Conservation (phyloP, 2,888 invertebrate species). For the Teinopalpus imperialis region DNA sequence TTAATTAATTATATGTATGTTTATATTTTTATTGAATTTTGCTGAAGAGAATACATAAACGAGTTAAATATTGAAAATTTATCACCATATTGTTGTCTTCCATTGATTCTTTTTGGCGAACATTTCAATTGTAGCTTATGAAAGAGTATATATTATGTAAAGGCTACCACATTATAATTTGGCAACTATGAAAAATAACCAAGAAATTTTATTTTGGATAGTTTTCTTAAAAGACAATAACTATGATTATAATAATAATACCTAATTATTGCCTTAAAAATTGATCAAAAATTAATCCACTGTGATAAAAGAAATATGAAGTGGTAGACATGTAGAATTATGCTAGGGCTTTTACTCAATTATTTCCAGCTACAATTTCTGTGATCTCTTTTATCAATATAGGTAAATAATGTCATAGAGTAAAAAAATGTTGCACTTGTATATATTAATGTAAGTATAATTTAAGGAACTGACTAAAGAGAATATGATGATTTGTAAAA, state of each 20-base stretch:
- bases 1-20: conserved; percentile 66
- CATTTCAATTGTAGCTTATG: conserved; percentile 72
- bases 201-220: conserved; percentile 19
- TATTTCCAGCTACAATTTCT: conserved; percentile 83
- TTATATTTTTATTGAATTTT: conserved; percentile 55
- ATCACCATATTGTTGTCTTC: conserved; percentile 63
- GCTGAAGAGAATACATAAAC: conserved; percentile 53
- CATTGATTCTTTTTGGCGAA: conserved; percentile 71
- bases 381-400: conserved; percentile 82
- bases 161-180: conserved; percentile 52
- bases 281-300: conserved; percentile 60
- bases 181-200: conserved; percentile 27
- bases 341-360: conserved; percentile 76
- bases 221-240: conserved; percentile 60
- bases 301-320: conserved; percentile 76
- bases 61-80: conserved; percentile 47
- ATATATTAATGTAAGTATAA: conserved; percentile 60
- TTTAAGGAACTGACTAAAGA: conserved; percentile 74
- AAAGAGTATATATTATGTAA: conserved; percentile 44
- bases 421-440: conserved; percentile 66
- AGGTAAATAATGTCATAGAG: conserved; percentile 74
- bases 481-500: conserved; percentile 80
- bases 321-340: conserved; percentile 74
- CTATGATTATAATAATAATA: conserved; percentile 46
- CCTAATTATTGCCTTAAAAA: conserved; percentile 67